Evolutionary conservation across 2,113 vertebrate genomes (phyloP), one percentile per base, ranked within the genome.

Genomic region (Amblyopsis rosae): DNA sequence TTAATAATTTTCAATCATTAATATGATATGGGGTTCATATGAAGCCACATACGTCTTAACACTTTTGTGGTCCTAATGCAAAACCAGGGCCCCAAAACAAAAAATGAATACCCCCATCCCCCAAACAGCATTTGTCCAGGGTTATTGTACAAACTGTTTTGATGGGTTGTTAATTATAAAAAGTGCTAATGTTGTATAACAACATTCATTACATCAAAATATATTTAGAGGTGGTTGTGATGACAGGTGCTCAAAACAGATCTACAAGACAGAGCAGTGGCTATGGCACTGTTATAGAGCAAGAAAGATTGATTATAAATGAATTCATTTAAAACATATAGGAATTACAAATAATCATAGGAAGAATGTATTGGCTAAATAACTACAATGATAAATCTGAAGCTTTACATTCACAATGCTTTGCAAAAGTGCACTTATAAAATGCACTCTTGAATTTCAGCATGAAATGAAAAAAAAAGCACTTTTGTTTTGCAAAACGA

Each of bases 331-430:
- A 70, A 74, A 59, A 69, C 9, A 13, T 48, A 7, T 56, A 71
- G 13, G 19, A 45, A 49, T 51, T n/a, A 70, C n/a, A 67, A 60
- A 72, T 35, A 26, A 66, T 51, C 41, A 54, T 16, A 67, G 2
- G 66, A 26, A 74, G 35, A 16, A 32, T 6, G 15, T 35, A 63
- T 26, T 26, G 32, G 55, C n/a, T 66, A 65, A 61, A 57, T 56
- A 49, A 64, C 48, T 16, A 59, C 12, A 59, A 64, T 60, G 41
- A 35, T 62, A 80, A 72, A 72, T 70, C 67, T 79, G 57, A 78
- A 79, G 71, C 79, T 83, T 80, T 90, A 91, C 88, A 91, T 90
- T 91, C 91, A 90, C 83, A 76, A 87, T 16, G 80, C 86, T 86
- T 84, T 72, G 70, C 57, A 76, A 86, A 90, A 89, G 84, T 87